Percentiles rank a stretch among this genome's conserved stretches.
Conservation (phyloP, 2,113 vertebrate genomes). For the Channa argus region DNA sequence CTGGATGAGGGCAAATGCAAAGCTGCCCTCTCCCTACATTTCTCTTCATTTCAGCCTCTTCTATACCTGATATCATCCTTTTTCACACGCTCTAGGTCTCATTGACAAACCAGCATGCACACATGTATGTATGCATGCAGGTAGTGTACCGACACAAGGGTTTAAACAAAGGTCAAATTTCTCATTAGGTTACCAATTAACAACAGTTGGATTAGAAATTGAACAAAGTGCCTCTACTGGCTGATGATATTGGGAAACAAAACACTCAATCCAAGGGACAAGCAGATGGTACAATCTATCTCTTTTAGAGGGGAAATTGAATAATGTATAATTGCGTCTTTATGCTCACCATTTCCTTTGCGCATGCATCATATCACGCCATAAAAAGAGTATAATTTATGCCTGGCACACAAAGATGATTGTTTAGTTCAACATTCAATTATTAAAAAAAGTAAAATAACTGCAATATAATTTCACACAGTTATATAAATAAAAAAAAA, state of each 20-base stretch:
- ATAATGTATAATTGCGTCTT: constrained; percentile 66
- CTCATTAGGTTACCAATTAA: constrained; percentile 54
- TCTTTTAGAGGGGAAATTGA: constrained; percentile 66
- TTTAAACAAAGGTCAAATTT: constrained; percentile 50
- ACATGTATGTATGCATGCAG: not conserved
- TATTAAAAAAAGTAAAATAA: too few relatives aligned
- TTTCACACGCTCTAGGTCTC: constrained; percentile 26
- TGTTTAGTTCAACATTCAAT: too few relatives aligned
- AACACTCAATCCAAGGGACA: constrained; percentile 43
- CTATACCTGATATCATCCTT: constrained; percentile 43
- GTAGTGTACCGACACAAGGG: constrained; percentile 21
- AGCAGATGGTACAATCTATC: constrained; percentile 72
- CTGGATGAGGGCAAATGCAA: constrained; percentile 72
- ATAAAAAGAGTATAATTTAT: not conserved
- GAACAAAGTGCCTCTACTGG: constrained; percentile 46
- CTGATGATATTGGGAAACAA: constrained; percentile 46
- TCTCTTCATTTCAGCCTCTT: constrained; percentile 54
- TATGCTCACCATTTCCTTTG: constrained; percentile 44
- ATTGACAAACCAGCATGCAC: not conserved
- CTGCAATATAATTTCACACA: too few relatives aligned
- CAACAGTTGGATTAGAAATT: constrained; percentile 44
- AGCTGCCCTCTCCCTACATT: constrained; percentile 62
- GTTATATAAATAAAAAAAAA: too few relatives aligned
- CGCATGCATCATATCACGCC: constrained; percentile 11
- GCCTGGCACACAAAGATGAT: constrained; percentile 22